Evolutionary conservation across 2,113 vertebrate species (phyloP), one percentile per base, ranked within the genome.

Genomic region (Herpailurus yagouaroundi): DNA sequence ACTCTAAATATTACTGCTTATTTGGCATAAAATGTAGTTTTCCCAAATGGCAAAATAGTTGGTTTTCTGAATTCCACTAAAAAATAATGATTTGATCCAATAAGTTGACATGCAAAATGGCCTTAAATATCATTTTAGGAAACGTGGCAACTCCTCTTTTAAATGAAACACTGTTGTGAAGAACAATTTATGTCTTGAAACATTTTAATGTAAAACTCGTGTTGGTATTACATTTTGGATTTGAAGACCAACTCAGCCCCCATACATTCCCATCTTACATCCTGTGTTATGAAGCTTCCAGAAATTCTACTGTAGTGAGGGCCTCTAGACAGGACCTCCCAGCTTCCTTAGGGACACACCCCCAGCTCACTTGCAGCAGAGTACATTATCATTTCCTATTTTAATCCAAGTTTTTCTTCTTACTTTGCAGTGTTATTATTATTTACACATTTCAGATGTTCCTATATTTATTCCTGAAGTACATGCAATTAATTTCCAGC

Each of bases 121-220:
- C 68, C 86, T 97, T 96, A 96, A 97, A 80, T 94, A 97, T 81
- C 82, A 73, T 95, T 97, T 95, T 81, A 91, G 69, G 81, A 97
- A 94, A 95, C 1, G 15, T 91, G 83, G 92, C 63, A 73, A 82
- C 84, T 95, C 88, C 77, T 94, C 76, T 97, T 96, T 83, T 93
- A 96, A 98, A 98, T 97, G 89, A 93, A 97, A 98, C 97, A 94
- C 94, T 96, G 71, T 97, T 97, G 95, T 52, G 94, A 93, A 60
- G 69, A 94, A 79, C 77, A 94, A 94, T 94, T 97, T 97, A 94
- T 97, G 85, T 71, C 94, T 91, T 93, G 87, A 95, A 97, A 88
- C 57, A 95, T 96, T 89, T 97, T 97, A 98, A 98, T 98, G 89
- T 89, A 98, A 98, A 98, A 98, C 97, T 97, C 94, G 95, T 98